Conservation (phyloP, 1,140 invertebrate species). For the Temnothorax curvispinosus region DNA sequence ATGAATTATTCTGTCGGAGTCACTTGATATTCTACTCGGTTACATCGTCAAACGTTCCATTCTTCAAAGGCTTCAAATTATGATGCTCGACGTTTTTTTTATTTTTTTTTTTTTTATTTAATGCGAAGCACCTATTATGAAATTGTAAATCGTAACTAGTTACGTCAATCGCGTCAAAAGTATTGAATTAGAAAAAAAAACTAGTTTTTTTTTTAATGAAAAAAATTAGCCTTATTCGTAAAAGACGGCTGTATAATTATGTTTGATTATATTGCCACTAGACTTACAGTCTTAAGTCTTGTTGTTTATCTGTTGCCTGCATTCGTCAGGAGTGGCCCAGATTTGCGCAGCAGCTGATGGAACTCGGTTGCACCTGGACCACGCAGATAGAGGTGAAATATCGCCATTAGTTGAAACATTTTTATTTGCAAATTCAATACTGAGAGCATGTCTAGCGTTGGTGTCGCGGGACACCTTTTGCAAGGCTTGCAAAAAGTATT, state of each 20-base stretch:
- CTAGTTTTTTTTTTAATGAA: background rate
- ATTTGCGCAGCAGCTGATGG: constrained; percentile 92
- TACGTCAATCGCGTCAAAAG: background rate
- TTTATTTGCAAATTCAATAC: constrained; percentile 29
- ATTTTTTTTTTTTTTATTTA: constrained; percentile 2
- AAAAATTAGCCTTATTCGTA: constrained; percentile 1
- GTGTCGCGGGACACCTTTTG: background rate
- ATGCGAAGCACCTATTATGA: background rate
- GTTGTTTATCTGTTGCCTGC: constrained; percentile 85
- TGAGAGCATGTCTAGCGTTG: background rate
- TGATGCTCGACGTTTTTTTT: constrained; percentile 4
- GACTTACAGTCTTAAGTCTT: constrained; percentile 66
- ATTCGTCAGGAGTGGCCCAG: constrained; percentile 91
- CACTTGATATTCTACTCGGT: constrained; percentile 49
- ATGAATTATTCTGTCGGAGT: constrained; percentile 56
- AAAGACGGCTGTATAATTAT: constrained; percentile 9
- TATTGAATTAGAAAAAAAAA: background rate
- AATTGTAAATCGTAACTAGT: constrained; percentile 32
- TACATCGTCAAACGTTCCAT: constrained; percentile 26
- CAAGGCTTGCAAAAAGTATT: background rate
- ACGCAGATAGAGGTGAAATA: constrained; percentile 90
- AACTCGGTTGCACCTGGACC: constrained; percentile 91
- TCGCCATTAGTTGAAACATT: constrained; percentile 62
- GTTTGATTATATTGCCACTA: constrained; percentile 37
- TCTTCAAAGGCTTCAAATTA: constrained; percentile 56